Conservation (phyloP, 2,797 vertebrate species). For the Acanthornis magna region DNA sequence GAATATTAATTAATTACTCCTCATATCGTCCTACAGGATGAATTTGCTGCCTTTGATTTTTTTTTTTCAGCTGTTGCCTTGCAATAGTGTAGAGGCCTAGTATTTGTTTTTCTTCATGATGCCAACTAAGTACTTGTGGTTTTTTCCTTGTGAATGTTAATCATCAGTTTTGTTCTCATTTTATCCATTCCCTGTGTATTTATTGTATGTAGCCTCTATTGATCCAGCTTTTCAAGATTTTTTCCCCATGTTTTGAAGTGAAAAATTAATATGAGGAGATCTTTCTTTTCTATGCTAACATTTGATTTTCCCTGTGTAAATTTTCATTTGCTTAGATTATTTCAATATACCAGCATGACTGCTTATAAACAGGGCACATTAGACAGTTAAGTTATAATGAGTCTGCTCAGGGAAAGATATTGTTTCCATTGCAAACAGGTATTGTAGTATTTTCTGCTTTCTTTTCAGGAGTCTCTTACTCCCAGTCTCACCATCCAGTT, state of each 20-base stretch:
- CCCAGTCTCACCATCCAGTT: background rate
- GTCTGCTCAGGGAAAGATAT: background rate
- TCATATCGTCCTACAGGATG: background rate
- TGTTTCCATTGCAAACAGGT: background rate
- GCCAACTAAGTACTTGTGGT: background rate
- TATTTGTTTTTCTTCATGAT: background rate
- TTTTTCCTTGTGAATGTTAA: background rate
- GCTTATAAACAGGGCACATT: background rate
- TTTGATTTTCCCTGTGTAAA: background rate
- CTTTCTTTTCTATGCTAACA: background rate
- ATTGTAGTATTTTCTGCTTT: background rate
- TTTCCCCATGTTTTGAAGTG: background rate
- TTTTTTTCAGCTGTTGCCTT: slow-evolving; percentile 4
- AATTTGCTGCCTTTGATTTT: background rate
- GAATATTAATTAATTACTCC: background rate
- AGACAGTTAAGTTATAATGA: background rate
- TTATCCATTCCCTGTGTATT: background rate
- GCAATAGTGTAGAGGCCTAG: background rate
- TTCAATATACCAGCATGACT: background rate
- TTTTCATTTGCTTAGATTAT: background rate
- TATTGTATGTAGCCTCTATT: background rate
- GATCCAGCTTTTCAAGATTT: background rate
- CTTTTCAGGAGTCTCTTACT: background rate
- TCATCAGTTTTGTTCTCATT: background rate
- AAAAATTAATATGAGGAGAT: background rate